Evolutionary conservation across 1,140 invertebrate genomes (phyloP).

Genomic region (Drosophila nebulosa): DNA sequence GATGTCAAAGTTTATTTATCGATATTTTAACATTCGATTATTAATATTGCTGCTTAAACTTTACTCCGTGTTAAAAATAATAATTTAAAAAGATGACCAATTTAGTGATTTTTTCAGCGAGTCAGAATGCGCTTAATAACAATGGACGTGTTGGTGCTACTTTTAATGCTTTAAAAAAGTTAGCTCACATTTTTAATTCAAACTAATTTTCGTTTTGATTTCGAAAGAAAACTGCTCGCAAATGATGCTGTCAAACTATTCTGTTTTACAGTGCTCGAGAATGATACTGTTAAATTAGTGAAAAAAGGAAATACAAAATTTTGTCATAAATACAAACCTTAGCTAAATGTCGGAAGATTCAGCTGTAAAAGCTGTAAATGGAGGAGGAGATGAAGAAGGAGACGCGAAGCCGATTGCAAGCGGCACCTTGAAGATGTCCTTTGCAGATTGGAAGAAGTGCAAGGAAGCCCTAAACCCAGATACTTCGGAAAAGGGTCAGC

Average conservation of each 20-base stretch:
- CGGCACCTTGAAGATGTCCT: conserved; percentile 48
- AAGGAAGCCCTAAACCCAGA: conserved; percentile 47
- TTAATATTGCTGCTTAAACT: too few relatives aligned
- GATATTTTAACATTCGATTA: too few relatives aligned
- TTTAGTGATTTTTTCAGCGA: too few relatives aligned
- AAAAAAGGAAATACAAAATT: neutral
- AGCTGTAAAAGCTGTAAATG: neutral
- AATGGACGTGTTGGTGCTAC: too few relatives aligned
- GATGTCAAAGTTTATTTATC: too few relatives aligned
- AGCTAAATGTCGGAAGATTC: conserved; percentile 27
- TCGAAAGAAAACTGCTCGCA: too few relatives aligned
- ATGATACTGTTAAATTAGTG: neutral
- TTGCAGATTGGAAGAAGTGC: conserved; percentile 68
- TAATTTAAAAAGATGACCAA: too few relatives aligned
- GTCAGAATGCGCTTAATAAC: too few relatives aligned
- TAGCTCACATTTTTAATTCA: too few relatives aligned
- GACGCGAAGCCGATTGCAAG: conserved; percentile 5
- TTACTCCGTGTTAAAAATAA: too few relatives aligned
- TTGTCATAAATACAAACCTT: neutral
- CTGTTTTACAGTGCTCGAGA: neutral
- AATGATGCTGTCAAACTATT: neutral
- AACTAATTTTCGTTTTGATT: too few relatives aligned
- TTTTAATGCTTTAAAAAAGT: too few relatives aligned
- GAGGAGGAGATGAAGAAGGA: neutral
- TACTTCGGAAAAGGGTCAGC: conserved; percentile 8